phyloP scores from a whole-genome alignment of 1,140 invertebrate genomes.

The Apis laboriosa region DNA sequence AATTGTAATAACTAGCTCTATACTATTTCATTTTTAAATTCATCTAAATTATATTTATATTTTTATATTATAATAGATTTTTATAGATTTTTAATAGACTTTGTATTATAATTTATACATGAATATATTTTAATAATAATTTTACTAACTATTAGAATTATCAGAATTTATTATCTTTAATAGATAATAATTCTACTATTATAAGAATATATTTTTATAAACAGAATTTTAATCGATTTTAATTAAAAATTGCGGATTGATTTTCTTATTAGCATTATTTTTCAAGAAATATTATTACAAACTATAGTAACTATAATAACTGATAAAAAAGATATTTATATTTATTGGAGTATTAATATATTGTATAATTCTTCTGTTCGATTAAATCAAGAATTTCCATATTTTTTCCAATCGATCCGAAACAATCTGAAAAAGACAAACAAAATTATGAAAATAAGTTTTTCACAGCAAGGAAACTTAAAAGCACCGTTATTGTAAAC shows the following conservation, averaged over 20 bases:
- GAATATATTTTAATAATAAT: no score
- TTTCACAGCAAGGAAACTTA: conserved; percentile 17
- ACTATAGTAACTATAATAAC: not conserved
- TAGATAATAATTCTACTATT: not conserved
- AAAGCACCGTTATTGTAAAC: not conserved
- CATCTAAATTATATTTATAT: not conserved
- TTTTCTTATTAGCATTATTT: not conserved
- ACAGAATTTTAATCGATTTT: not conserved
- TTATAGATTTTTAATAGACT: no score
- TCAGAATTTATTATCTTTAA: no score
- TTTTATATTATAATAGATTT: not conserved
- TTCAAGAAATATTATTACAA: not conserved
- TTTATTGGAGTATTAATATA: conserved; percentile 70
- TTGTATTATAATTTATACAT: no score
- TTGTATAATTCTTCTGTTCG: conserved; percentile 70
- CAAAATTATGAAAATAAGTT: conserved; percentile 20
- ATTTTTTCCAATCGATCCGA: conserved; percentile 40
- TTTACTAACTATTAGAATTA: no score
- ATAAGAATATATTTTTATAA: not conserved
- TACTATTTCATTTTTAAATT: not conserved
- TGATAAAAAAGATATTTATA: conserved; percentile 35
- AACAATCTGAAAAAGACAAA: conserved; percentile 37
- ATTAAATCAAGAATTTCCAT: conserved; percentile 23
- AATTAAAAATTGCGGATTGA: no score
- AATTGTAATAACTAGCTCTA: not conserved